Evolutionary conservation across 2,797 vertebrate genomes (phyloP).

Genomic region (Oceanodroma leucorhoa): DNA sequence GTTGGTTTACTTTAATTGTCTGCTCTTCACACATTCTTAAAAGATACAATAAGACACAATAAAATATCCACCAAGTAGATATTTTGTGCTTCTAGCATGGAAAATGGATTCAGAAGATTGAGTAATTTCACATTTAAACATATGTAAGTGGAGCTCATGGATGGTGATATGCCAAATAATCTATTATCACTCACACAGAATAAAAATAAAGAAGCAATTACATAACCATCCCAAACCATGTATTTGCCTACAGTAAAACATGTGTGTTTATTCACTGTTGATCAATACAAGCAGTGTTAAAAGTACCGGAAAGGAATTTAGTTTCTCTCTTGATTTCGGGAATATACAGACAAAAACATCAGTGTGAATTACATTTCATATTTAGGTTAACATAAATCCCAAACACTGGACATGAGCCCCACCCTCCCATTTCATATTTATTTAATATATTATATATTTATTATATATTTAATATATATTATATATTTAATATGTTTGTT

Average conservation of each 20-base stretch:
- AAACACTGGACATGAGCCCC: not conserved
- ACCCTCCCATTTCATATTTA: not conserved
- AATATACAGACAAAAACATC: not conserved
- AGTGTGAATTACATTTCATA: not conserved
- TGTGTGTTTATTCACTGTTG: not conserved
- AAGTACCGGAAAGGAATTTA: not conserved
- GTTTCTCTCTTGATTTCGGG: not conserved
- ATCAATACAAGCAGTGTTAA: not conserved
- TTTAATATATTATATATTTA: not conserved
- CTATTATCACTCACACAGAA: not conserved
- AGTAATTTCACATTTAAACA: not conserved
- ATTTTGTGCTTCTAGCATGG: not conserved
- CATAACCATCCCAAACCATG: not conserved
- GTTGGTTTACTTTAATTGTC: not conserved
- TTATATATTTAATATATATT: not conserved
- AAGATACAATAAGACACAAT: not conserved
- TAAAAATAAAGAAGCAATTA: not conserved
- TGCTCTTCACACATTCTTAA: not conserved
- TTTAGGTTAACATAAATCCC: not conserved
- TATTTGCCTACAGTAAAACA: not conserved
- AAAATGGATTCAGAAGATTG: not conserved
- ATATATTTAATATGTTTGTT: not conserved
- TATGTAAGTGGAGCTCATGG: not conserved
- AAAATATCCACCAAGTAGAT: not conserved
- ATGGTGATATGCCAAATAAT: not conserved